Percentiles rank a stretch among this genome's conserved stretches.
Conservation (phyloP, 2,888 invertebrate species). For the Microctonus aethiopoides region DNA sequence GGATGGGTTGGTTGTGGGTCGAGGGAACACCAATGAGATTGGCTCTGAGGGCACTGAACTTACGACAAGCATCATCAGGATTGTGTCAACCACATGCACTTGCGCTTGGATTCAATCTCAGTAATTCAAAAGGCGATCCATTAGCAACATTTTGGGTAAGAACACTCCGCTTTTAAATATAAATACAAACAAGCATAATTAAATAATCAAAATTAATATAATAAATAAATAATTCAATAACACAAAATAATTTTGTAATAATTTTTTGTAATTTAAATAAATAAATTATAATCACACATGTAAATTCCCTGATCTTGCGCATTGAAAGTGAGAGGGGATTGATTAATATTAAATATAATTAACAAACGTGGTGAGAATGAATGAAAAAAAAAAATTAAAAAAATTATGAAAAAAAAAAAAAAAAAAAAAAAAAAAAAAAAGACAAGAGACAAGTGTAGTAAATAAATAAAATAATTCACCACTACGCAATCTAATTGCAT, state of each 20-base stretch:
- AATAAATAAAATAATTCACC: conserved; percentile 28
- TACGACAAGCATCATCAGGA: conserved; percentile 60
- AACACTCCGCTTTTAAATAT: neutral
- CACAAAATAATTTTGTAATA: neutral
- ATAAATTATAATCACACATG: neutral
- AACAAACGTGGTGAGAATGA: neutral
- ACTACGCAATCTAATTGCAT: conserved; percentile 57
- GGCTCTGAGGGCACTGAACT: conserved; percentile 62
- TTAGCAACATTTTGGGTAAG: conserved; percentile 65
- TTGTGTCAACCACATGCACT: conserved; percentile 62
- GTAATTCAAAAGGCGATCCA: conserved; percentile 59
- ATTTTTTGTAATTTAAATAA: neutral
- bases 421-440: neutral
- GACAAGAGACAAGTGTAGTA: neutral
- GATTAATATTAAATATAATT: neutral
- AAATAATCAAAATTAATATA: no score
- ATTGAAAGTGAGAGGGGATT: conserved; percentile 15
- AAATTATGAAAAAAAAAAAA: no score
- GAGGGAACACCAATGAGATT: conserved; percentile 63
- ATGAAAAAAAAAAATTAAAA: neutral
- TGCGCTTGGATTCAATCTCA: conserved; percentile 63
- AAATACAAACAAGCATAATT: neutral
- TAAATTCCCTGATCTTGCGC: conserved; percentile 1
- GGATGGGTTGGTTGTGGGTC: conserved; percentile 66
- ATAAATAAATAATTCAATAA: neutral